These are phyloP conservation scores for Sitta carolinensis DNA, from an alignment of 2,797 vertebrate species.

Conservation along the genomic window DNA sequence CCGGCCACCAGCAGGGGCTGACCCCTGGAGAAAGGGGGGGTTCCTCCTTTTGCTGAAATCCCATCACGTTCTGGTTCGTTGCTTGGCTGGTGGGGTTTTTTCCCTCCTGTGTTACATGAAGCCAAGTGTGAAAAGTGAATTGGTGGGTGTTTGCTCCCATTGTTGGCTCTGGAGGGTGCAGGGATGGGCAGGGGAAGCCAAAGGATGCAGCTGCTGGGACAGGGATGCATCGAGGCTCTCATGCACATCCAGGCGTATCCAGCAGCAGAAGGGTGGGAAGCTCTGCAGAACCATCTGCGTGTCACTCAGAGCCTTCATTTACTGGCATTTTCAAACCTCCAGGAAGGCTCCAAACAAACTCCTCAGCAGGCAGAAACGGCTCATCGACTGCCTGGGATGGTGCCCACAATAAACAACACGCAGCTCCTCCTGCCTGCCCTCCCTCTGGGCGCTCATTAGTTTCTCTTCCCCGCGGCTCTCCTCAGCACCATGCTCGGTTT, in stretches of 20 bases:
- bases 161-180: neutral
- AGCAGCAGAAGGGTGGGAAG: neutral
- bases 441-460: neutral
- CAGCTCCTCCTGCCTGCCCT: neutral
- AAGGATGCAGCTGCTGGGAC: neutral
- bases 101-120: fast-evolving
- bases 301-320: neutral
- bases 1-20: neutral
- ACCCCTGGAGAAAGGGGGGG: fast-evolving
- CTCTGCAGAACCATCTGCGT: neutral
- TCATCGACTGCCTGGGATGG: neutral
- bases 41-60: neutral
- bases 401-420: neutral
- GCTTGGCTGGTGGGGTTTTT: fast-evolving
- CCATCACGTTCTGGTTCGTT: fast-evolving
- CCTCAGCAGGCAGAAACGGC: neutral
- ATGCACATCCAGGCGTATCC: fast-evolving
- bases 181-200: neutral
- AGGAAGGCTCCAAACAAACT: slow-evolving; percentile 7
- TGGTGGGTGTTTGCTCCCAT: fast-evolving
- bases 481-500: neutral
- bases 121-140: neutral
- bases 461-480: neutral
- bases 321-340: neutral
- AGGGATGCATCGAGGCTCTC: fast-evolving